Base-by-base conservation (phyloP, 2,888 invertebrate genomes). In the Tinea pellionella region DNA sequence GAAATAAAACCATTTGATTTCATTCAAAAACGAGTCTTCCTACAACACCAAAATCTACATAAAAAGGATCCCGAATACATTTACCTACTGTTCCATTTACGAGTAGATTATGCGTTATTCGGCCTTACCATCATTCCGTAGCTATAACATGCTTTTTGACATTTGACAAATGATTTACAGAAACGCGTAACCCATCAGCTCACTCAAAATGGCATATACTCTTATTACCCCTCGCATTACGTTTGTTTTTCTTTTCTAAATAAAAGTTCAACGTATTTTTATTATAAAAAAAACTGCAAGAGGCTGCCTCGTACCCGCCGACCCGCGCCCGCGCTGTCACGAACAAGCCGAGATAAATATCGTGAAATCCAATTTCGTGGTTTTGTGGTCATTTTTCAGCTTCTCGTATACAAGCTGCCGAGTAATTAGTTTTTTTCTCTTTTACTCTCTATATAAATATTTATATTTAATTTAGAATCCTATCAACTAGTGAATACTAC, bases 331-430 rank as follows among this genome's bases (percentile, higher is more conserved):
- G 68, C 71, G 73, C 73, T 78, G 80, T 80, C 80, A 80, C 75
- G 70, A 70, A 70, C 79, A 80, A 71, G 67, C 70, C 69, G 68
- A 81, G 86, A 87, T 87, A 81, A 62, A 78, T 80, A 87, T 87
- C 86, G 80, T 72, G 69, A 76, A 87, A 87, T 85, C 85, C 86
- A 87, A 87, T 87, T 86, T 84, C 80, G 85, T 78, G 82, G 84
- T 83, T 84, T 82, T 79, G 80, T 81, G 84, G 43, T 47, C 43
- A 47, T 32, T 59, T 59, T 47, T 59, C 47, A 32, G 32, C n/a
- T 24, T 32, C 57, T 57, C 57, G 57, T n/a, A n/a, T 57, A 57
- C 57, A 57, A 57, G 57, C 32, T 57, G 57, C 19, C 32, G 19
- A 32, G 57, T 32, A 57, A 57, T 57, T 57, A 57, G 32, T 32